Percentiles rank a stretch among this genome's conserved stretches.
Conservation (phyloP, 2,113 vertebrate species). For the Calidris pugnax region DNA sequence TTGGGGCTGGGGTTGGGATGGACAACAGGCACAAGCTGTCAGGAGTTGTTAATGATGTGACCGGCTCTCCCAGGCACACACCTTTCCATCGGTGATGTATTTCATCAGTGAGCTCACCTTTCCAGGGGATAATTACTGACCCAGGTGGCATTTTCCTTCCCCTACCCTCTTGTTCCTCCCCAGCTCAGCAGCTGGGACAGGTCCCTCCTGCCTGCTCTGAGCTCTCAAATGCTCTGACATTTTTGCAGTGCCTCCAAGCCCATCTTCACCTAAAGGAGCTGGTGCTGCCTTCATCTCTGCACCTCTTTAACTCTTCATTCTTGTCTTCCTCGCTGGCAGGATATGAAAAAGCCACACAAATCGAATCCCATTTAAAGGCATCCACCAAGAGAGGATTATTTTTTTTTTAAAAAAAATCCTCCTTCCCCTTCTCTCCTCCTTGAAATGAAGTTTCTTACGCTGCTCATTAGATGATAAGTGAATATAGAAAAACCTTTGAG, state of each 20-base stretch:
- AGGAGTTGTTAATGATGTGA: background rate
- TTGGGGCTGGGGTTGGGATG: fast-evolving
- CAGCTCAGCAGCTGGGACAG: fast-evolving
- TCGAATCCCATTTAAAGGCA: slow-evolving; percentile 41
- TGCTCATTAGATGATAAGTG: slow-evolving; percentile 74
- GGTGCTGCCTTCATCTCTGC: background rate
- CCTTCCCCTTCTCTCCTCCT: slow-evolving; percentile 42
- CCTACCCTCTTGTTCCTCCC: background rate
- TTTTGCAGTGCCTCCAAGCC: background rate
- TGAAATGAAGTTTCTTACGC: slow-evolving; percentile 65
- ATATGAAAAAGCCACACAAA: slow-evolving; percentile 33
- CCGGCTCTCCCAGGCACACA: background rate
- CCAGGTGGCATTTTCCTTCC: background rate
- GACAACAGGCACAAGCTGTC: background rate
- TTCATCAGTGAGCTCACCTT: background rate
- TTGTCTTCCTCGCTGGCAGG: background rate
- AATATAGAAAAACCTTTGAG: slow-evolving; percentile 62
- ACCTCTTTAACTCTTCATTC: background rate
- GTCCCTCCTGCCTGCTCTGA: background rate
- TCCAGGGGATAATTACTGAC: background rate
- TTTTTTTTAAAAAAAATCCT: background rate
- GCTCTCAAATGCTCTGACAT: background rate
- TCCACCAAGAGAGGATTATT: background rate
- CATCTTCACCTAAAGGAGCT: background rate
- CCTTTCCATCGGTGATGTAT: background rate